These are phyloP conservation scores for Psilopogon haemacephalus DNA, from an alignment of 2,113 vertebrate genomes.

Conservation along the genomic window DNA sequence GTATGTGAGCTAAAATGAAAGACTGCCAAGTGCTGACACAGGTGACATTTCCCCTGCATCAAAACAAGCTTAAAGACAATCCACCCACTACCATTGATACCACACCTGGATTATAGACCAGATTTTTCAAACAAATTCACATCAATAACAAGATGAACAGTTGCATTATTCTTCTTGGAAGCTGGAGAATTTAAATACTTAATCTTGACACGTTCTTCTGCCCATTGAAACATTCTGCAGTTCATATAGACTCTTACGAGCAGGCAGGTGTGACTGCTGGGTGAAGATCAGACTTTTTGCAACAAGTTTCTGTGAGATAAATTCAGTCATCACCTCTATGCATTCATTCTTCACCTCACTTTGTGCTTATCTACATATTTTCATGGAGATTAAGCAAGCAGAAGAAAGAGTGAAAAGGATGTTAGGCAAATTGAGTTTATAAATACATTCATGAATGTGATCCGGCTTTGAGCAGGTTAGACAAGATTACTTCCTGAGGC, in stretches of 20 bases:
- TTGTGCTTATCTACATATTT: fast-evolving
- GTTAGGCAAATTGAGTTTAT: neutral
- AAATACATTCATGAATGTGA: neutral
- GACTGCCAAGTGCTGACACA: conserved; percentile 1
- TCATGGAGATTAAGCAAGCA: neutral
- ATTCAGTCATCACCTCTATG: neutral
- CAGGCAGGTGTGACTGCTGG: neutral
- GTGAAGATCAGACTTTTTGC: neutral
- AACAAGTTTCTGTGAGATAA: neutral
- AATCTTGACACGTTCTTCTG: neutral
- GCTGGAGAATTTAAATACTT: neutral
- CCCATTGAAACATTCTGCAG: neutral
- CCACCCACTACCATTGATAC: neutral
- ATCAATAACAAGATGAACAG: neutral
- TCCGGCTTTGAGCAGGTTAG: neutral
- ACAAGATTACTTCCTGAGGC: neutral
- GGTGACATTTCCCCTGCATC: neutral
- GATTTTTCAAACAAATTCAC: neutral
- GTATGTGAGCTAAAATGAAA: conserved; percentile 6
- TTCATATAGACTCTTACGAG: neutral
- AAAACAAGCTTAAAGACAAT: neutral
- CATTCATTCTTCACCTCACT: neutral
- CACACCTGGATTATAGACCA: neutral
- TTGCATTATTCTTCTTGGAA: neutral
- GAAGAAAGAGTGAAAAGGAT: neutral